Percentiles rank a stretch among this genome's conserved stretches.
Evolutionary conservation across 2,888 invertebrate species (phyloP).

Genomic region (Notodonta dromedarius): DNA sequence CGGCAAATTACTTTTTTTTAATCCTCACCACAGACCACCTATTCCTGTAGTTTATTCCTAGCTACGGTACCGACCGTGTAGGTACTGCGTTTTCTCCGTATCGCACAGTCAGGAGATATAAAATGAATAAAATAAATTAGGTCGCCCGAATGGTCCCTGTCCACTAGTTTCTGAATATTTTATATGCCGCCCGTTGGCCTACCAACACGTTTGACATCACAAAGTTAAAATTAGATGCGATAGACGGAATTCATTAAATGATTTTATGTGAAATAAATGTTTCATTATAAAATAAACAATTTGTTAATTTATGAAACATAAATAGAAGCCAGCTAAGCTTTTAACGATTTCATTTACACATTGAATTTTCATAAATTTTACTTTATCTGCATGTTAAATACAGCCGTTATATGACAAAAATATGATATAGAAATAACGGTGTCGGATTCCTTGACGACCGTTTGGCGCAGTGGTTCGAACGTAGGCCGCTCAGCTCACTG

Average conservation of each 20-base stretch:
- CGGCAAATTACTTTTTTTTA: neutral
- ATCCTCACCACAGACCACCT: slow-evolving; percentile 1
- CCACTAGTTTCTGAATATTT: neutral
- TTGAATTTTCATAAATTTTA: too few species aligned
- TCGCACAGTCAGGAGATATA: neutral
- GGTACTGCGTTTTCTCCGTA: neutral
- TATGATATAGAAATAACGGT: too few species aligned
- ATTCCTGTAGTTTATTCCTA: neutral
- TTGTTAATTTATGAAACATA: too few species aligned
- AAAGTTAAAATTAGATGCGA: neutral
- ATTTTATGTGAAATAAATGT: too few species aligned
- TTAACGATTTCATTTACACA: too few species aligned
- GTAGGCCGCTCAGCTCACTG: too few species aligned
- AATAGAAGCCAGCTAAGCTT: too few species aligned
- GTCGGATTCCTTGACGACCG: too few species aligned
- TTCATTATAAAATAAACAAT: too few species aligned
- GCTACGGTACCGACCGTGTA: neutral
- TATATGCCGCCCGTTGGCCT: neutral
- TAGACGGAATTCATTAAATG: neutral
- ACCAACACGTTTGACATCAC: neutral
- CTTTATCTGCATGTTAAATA: too few species aligned
- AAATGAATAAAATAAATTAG: slow-evolving; percentile 1
- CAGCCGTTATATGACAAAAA: too few species aligned
- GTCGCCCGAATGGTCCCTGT: neutral
- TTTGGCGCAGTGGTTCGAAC: too few species aligned